A percentile compares a stretch with the other conserved stretches of the same genome.
phyloP scores from a whole-genome alignment of 2,888 invertebrate species.

The Leucania comma region DNA sequence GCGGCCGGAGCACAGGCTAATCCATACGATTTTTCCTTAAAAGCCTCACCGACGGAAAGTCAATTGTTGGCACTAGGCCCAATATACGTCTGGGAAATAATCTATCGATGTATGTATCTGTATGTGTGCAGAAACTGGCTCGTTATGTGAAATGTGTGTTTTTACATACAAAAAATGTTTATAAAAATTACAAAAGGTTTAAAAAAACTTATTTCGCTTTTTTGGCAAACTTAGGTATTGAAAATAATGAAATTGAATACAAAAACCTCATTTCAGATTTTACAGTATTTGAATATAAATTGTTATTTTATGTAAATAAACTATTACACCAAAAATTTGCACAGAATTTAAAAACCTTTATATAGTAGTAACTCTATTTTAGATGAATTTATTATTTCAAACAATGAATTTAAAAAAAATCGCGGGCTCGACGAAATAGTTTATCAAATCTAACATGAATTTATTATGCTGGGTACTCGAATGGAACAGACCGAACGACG shows the following conservation, averaged over 20 bases:
- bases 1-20: slow-evolving; percentile 70
- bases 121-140: slow-evolving; percentile 4
- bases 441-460: slow-evolving; percentile 33
- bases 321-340: not conserved
- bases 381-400: slow-evolving; percentile 4
- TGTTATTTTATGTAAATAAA: slow-evolving; percentile 11
- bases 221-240: not conserved
- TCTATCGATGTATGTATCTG: slow-evolving; percentile 35
- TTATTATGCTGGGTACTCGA: slow-evolving; percentile 18
- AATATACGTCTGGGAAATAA: slow-evolving; percentile 57
- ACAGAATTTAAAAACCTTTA: not conserved
- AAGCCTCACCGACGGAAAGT: slow-evolving; percentile 73
- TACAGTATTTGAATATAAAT: slow-evolving; percentile 3
- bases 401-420: slow-evolving; percentile 22
- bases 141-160: slow-evolving; percentile 4
- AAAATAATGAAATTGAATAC: not conserved
- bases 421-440: slow-evolving; percentile 16
- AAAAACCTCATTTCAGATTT: not conserved
- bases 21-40: slow-evolving; percentile 77
- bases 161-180: not conserved
- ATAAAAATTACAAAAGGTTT: not conserved
- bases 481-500: slow-evolving; percentile 17
- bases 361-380: not conserved
- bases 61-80: slow-evolving; percentile 69
- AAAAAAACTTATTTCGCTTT: not conserved